Evolutionary conservation across 64 coral and sea anemone genomes (phyloP).

Genomic region (Actinia equina): DNA sequence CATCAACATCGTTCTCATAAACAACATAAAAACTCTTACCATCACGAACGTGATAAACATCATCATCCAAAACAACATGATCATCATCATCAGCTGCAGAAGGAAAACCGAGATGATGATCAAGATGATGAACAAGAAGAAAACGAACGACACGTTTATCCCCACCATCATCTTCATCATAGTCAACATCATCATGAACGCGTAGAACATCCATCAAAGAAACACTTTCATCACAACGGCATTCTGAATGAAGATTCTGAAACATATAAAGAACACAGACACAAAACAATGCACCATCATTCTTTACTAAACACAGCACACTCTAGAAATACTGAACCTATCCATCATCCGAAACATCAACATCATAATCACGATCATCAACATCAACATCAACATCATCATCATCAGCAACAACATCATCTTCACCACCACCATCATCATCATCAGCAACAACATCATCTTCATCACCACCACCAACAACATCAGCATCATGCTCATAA

Average conservation of each 20-base stretch:
- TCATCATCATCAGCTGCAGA: background rate
- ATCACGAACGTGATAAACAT: background rate
- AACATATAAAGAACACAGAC: background rate
- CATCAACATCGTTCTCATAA: background rate
- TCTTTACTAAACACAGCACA: background rate
- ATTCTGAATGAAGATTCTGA: background rate
- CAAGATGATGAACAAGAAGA: background rate
- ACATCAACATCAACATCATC: background rate
- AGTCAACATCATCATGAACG: background rate
- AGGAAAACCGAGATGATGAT: too few relatives aligned
- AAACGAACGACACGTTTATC: background rate
- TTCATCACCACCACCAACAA: background rate
- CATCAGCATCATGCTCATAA: background rate
- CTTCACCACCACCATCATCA: background rate
- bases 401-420: background rate
- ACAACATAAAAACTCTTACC: background rate
- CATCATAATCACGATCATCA: background rate
- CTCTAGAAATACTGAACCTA: background rate
- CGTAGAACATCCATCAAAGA: background rate
- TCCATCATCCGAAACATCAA: background rate
- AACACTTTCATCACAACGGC: background rate
- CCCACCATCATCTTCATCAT: slow-evolving; percentile 6
- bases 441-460: background rate
- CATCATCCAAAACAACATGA: background rate
- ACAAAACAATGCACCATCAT: background rate